A percentile compares a stretch with the other conserved stretches of the same genome.
phyloP scores from a whole-genome alignment of 2,113 vertebrate species.

The Oryctolagus cuniculus region DNA sequence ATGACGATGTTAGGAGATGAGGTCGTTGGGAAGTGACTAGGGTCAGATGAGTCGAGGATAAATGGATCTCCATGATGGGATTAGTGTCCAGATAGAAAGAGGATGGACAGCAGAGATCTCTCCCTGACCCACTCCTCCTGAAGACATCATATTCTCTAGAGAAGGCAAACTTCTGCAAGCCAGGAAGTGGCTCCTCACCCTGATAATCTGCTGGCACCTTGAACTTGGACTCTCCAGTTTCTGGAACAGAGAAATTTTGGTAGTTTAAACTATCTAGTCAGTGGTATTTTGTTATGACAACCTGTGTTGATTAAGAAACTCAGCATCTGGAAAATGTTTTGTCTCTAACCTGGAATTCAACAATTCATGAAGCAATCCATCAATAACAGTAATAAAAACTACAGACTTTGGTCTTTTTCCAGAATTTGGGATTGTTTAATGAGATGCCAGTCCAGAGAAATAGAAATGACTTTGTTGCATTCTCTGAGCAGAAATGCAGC shows the following conservation, averaged over 20 bases:
- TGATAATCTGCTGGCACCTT: neutral
- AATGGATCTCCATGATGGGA: no score
- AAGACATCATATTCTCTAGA: neutral
- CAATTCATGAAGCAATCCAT: neutral
- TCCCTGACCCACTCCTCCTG: neutral
- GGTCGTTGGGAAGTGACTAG: neutral
- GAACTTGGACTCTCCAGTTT: neutral
- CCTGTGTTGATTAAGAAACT: neutral
- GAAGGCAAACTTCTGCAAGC: neutral
- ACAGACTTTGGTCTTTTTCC: conserved; percentile 25
- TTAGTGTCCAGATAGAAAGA: neutral
- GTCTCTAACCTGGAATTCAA: neutral
- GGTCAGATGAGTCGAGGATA: neutral
- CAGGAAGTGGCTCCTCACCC: neutral
- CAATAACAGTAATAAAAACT: conserved; percentile 37
- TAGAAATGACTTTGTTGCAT: neutral
- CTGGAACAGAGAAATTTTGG: neutral
- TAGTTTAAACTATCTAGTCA: neutral
- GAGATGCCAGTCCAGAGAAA: conserved; percentile 35
- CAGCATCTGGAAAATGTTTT: neutral
- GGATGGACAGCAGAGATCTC: neutral
- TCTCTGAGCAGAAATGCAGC: neutral
- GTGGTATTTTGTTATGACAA: neutral
- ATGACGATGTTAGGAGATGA: neutral
- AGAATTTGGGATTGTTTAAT: conserved; percentile 30